Evolutionary conservation across 2,797 vertebrate species (phyloP).

Genomic region (Sebastes steindachneri): DNA sequence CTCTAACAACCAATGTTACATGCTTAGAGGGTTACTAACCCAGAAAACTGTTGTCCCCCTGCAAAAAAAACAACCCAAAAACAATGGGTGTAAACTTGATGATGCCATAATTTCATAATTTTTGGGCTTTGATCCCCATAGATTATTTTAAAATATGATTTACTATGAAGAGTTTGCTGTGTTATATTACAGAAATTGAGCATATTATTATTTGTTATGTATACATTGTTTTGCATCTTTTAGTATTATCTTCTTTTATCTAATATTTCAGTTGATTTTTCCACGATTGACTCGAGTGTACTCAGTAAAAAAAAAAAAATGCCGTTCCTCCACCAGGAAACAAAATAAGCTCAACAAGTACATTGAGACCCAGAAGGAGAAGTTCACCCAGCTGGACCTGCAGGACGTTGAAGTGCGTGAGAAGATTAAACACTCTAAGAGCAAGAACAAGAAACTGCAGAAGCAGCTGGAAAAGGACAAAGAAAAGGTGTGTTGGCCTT

Average conservation of each 20-base stretch:
- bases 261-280: neutral
- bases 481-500: slow-evolving; percentile 88
- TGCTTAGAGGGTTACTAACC: neutral
- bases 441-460: slow-evolving; percentile 91
- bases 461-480: slow-evolving; percentile 95
- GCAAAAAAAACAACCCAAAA: neutral
- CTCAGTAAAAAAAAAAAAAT: slow-evolving; percentile 16
- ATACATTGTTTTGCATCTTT: neutral
- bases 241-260: neutral
- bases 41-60: neutral
- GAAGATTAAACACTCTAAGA: slow-evolving; percentile 92
- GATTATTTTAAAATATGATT: neutral
- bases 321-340: slow-evolving; percentile 83
- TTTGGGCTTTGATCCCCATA: neutral
- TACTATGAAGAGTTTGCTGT: neutral
- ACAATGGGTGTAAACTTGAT: neutral
- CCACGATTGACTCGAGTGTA: neutral
- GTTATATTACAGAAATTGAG: neutral
- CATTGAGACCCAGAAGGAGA: slow-evolving; percentile 92
- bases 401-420: slow-evolving; percentile 96
- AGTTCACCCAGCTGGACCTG: slow-evolving; percentile 94
- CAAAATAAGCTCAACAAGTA: slow-evolving; percentile 88
- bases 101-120: neutral
- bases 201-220: neutral
- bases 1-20: neutral